Conservation (phyloP, 53 echinoderm and acorn worm genomes). For the Henricia sp. region DNA sequence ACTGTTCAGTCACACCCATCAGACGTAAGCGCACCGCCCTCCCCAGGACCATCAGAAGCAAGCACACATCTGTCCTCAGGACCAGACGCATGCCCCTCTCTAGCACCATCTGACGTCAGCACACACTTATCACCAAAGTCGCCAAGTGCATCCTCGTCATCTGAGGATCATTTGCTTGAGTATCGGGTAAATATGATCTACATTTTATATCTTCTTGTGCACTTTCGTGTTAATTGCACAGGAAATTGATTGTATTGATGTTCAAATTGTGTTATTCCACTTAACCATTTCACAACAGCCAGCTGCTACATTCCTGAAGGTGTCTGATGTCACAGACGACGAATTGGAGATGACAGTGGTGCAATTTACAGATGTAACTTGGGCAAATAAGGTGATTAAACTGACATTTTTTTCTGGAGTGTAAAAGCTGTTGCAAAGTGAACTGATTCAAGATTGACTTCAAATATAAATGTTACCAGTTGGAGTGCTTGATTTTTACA, state of each 20-base stretch:
- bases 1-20: too few species aligned
- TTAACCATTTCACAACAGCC: conserved; percentile 21
- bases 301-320: background rate
- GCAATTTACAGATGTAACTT: background rate
- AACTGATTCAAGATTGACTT: too few species aligned
- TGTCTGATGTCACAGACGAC: background rate
- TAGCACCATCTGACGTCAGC: background rate
- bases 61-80: background rate
- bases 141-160: background rate
- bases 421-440: too few species aligned
- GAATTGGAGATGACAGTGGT: background rate
- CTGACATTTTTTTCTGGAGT: background rate
- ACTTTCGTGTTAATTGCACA: background rate
- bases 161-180: background rate
- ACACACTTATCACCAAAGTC: background rate
- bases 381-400: conserved; percentile 13
- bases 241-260: background rate
- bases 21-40: too few species aligned
- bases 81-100: background rate
- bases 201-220: background rate
- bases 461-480: too few species aligned
- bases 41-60: background rate
- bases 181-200: background rate
- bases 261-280: background rate
- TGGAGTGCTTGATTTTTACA: too few species aligned